Percentiles rank a stretch among this genome's conserved stretches.
Evolutionary conservation across 2,888 invertebrate genomes (phyloP).

Genomic region (Parnassius apollo): DNA sequence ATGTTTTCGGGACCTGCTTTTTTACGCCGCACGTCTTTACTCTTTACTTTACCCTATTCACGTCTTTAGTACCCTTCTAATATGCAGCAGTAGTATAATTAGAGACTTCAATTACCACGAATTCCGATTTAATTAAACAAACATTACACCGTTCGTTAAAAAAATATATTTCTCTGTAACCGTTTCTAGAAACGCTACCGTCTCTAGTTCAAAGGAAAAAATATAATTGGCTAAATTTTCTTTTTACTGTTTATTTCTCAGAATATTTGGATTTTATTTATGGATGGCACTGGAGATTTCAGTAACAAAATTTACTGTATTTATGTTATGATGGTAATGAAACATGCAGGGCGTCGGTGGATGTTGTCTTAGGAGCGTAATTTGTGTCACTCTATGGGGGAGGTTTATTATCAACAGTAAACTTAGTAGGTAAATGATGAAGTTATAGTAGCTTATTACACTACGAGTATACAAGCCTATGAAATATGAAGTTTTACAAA

Average conservation of each 20-base stretch:
- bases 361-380: too few relatives aligned
- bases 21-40: slow-evolving; percentile 9
- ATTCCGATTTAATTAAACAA: slow-evolving; percentile 21
- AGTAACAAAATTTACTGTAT: too few relatives aligned
- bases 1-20: not conserved
- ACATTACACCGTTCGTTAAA: slow-evolving; percentile 6
- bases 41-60: too few relatives aligned
- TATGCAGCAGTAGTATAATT: not conserved
- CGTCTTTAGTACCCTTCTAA: not conserved
- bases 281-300: not conserved
- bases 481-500: too few relatives aligned
- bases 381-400: too few relatives aligned
- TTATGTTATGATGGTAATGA: too few relatives aligned
- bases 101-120: slow-evolving; percentile 19
- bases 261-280: not conserved
- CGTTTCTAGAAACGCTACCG: slow-evolving; percentile 13
- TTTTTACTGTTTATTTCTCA: slow-evolving; percentile 6
- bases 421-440: too few relatives aligned
- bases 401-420: too few relatives aligned
- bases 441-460: too few relatives aligned
- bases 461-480: too few relatives aligned
- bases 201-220: slow-evolving; percentile 11
- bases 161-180: slow-evolving; percentile 14
- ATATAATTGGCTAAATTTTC: slow-evolving; percentile 15
- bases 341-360: too few relatives aligned